Evolutionary conservation across 2,888 invertebrate genomes (phyloP).

Genomic region (Ectemnius continuus): DNA sequence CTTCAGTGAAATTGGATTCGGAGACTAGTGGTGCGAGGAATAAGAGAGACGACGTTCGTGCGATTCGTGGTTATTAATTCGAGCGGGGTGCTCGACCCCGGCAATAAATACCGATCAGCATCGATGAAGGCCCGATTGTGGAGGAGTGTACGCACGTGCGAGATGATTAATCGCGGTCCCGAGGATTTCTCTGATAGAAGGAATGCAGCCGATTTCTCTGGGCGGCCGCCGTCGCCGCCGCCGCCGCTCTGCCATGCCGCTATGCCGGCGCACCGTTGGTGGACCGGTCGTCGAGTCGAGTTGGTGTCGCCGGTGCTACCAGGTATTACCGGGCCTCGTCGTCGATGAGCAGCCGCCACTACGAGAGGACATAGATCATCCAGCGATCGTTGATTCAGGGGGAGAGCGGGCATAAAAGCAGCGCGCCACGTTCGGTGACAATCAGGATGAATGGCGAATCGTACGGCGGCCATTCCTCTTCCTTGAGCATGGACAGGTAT

Average conservation of each 20-base stretch:
- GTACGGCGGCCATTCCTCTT: conserved; percentile 62
- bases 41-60: background rate
- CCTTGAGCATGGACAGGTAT: conserved; percentile 54
- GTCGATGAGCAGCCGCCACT: conserved; percentile 52
- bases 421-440: conserved; percentile 64
- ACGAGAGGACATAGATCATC: conserved; percentile 59
- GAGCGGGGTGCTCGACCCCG: conserved; percentile 1
- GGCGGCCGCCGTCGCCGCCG: background rate
- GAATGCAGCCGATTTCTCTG: conserved; percentile 58
- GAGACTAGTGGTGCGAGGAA: background rate
- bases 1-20: conserved; percentile 15
- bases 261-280: background rate
- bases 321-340: conserved; percentile 43
- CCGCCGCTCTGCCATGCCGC: too few relatives aligned
- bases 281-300: conserved; percentile 35
- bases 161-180: conserved; percentile 49
- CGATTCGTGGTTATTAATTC: conserved; percentile 3
- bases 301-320: conserved; percentile 38
- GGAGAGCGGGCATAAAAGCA: conserved; percentile 45
- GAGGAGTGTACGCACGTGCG: conserved; percentile 21
- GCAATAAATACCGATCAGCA: conserved; percentile 28
- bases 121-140: conserved; percentile 12
- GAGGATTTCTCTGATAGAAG: conserved; percentile 53
- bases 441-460: conserved; percentile 71
- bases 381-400: conserved; percentile 54